Base-by-base conservation (phyloP, 2,113 vertebrate genomes). In the Peromyscus maniculatus region DNA sequence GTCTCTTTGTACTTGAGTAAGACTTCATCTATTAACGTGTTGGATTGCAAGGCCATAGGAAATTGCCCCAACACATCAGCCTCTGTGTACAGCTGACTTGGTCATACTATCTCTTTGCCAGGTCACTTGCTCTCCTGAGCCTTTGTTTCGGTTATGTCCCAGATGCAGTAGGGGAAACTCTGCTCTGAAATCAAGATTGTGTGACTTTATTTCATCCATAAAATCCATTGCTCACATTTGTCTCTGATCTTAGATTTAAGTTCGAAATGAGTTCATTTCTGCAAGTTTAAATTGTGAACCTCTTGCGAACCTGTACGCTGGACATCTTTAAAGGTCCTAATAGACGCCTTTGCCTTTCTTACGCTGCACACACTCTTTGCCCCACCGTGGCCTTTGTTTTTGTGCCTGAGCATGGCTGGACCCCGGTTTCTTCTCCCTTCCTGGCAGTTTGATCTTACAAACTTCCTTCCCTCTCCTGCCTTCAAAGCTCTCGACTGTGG, bases 221-320 rank as follows among this genome's bases (percentile, higher is more conserved):
- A 78, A 77, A 55, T 46, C 46, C 55, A 12, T 31, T 17, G n/a
- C 87, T 91, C n/a, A 16, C 33, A 10, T 79, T 67, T 79, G 28
- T 57, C 49, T 72, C 67, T 92, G 64, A 77, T 36, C 6, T 87
- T 82, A 93, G 55, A 87, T 57, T 86, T 83, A 55, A 84, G 83
- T 90, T 78, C 57, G 94, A 95, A 69, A 87, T 72, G 16, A 74
- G 66, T 79, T 91, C 39, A 57, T 87, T 74, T 93, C 74, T 77
- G 36, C 36, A 96, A 0, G 74, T 72, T 92, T 89, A 84, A 88
- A 21, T 46, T 21, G 5, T 43, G 3, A 94, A 39, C 57, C 24
- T 89, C 43, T 39, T 66, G n/a, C 71, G 84, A 36, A 22, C 62
- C 43, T 93, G 91, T 82, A n/a, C 3, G 0, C 0, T 71, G 69